Conservation (phyloP, 2,888 invertebrate genomes). For the Platerodrilus igneus region DNA sequence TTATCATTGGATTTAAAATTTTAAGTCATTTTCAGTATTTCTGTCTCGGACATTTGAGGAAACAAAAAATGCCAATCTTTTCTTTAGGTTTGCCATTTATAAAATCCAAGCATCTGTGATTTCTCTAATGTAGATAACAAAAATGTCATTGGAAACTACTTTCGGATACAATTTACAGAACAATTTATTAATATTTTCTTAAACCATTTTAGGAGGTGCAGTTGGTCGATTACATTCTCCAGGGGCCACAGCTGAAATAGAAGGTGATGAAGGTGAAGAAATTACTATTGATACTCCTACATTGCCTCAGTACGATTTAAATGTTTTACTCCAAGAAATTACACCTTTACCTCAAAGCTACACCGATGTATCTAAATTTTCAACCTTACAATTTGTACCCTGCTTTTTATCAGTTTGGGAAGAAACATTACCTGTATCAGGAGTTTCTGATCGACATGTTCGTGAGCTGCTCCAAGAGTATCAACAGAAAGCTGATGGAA, state of each 20-base stretch:
- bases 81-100: too few relatives aligned
- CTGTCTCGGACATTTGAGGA: too few relatives aligned
- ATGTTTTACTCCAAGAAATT: slow-evolving; percentile 67
- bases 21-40: too few relatives aligned
- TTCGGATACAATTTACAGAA: too few relatives aligned
- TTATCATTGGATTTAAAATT: too few relatives aligned
- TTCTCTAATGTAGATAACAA: too few relatives aligned
- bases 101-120: too few relatives aligned
- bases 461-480: slow-evolving; percentile 60
- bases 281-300: slow-evolving; percentile 74
- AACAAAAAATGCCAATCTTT: too few relatives aligned
- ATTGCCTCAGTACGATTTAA: slow-evolving; percentile 63
- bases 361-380: slow-evolving; percentile 24
- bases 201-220: slow-evolving; percentile 48
- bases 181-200: too few relatives aligned
- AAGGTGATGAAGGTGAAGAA: slow-evolving; percentile 74
- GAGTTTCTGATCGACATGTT: slow-evolving; percentile 53
- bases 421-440: slow-evolving; percentile 42
- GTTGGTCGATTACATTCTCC: slow-evolving; percentile 55
- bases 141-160: too few relatives aligned
- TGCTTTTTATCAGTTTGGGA: slow-evolving; percentile 61
- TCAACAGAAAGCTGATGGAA: slow-evolving; percentile 51
- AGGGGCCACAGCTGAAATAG: slow-evolving; percentile 73
- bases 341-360: slow-evolving; percentile 47
- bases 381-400: slow-evolving; percentile 45